Evolutionary conservation across 2,888 invertebrate species (phyloP), one percentile per base, ranked within the genome.

Genomic region (Leptopterna dolabrata): DNA sequence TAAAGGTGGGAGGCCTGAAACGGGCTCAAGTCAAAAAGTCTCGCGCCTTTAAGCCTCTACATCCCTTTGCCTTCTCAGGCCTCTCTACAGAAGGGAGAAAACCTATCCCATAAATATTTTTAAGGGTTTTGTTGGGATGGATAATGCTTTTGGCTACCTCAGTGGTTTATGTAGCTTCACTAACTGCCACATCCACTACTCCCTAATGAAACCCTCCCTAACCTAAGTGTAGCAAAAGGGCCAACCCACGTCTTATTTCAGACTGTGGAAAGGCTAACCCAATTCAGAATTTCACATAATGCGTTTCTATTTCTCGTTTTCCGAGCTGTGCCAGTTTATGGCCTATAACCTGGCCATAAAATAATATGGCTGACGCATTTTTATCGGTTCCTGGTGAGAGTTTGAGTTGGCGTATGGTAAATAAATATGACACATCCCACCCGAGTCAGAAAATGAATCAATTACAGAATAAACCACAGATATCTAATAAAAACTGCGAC

Each of bases 81-180:
- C 27, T 27, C 55, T 0, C 24, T 11, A 27, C 24, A 19, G 63
- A 63, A 7, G 24, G 63, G 24, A 24, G 6, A 36, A n/a, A n/a
- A 36, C 27, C 63, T 19, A 9, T 9, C 19, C 73, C 30, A 73
- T 73, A 73, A 73, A 73, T 73, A 73, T 73, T 73, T 73, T 30
- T 36, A 73, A 41, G 73, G 73, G 30, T 73, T 73, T 73, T 16
- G 30, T 30, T 19, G 73, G 41, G 73, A 41, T 19, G 30, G 73
- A 30, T 73, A 73, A 73, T 73, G 41, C 73, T 73, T 73, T 73
- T 73, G 73, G 73, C 73, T n/a, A 73, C 73, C n/a, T 30, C 36
- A 19, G 73, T 73, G 73, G 73, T 36, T 73, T 73, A 73, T 73
- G 73, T 73, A 73, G 73, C 73, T 73, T 16, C 73, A 73, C 73